Evolutionary conservation across 2,888 invertebrate genomes (phyloP), one percentile per base, ranked within the genome.

Genomic region (Torymus aiolomorphi): DNA sequence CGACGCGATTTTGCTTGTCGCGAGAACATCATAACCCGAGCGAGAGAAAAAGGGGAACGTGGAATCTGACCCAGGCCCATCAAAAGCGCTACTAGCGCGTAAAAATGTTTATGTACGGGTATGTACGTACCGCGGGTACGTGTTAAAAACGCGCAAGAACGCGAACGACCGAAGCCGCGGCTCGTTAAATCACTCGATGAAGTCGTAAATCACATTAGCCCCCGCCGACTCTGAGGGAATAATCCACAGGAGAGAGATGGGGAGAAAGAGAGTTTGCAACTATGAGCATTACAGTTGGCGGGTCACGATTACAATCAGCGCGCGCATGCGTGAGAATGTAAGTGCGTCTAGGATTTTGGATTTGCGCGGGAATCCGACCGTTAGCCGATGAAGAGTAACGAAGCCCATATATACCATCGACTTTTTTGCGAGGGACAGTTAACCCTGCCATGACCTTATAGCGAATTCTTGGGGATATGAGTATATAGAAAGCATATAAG

Each of bases 161-260:
- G 31, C 56, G 56, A 76, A 42, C 42, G 42, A 42, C 42, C 42
- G 42, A 42, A 42, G 42, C 42, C 42, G 49, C 62, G 67, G 63
- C 56, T 70, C 76, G 74, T 78, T 78, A 78, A 78, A 78, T 78
- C 74, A 78, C 69, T 62, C 78, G 74, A 73, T 78, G 78, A 74
- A 74, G 78, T 74, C 78, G 74, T 78, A 74, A 78, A 78, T 78
- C 78, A 78, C 78, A 70, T 74, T 73, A 69, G 73, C 67, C 62
- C 31, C 54, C 49, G 8, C 31, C 31, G 18, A 16, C 4, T 20
- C 54, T 42, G 63, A 49, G 59, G 59, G 72, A 63, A 74, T 78
- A 78, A 73, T 74, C 20, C 57, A 51, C 59, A 61, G 56, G 8
- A 42, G 31, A 31, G 42, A 42, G 42, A 42, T 42, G 42, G 42